Percentiles rank a stretch among this genome's conserved stretches.
These are phyloP conservation scores for Brachypodius melanocephalos DNA, from an alignment of 2,113 vertebrate genomes.

Conservation along the genomic window DNA sequence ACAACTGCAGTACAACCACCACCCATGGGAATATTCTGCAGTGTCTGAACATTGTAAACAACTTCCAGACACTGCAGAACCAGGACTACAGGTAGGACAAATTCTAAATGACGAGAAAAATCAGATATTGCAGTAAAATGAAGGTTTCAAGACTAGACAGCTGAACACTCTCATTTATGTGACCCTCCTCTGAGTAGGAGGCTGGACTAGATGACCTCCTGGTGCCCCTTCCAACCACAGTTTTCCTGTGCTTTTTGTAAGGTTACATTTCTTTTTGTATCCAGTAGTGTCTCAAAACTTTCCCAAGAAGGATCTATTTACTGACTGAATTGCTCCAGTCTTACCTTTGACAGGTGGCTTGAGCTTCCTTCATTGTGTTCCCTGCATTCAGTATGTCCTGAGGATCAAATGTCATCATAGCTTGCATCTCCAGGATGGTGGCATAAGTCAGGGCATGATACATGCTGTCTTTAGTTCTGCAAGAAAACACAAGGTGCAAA, in stretches of 20 bases:
- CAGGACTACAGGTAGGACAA: neutral
- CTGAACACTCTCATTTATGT: neutral
- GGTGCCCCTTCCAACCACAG: neutral
- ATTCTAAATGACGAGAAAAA: neutral
- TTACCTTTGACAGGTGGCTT: slow-evolving; percentile 89
- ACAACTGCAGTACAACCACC: neutral
- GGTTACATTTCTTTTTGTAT: neutral
- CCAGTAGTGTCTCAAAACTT: neutral
- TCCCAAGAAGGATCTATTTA: neutral
- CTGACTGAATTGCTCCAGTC: neutral
- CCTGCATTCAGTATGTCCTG: slow-evolving; percentile 89
- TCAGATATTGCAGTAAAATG: neutral
- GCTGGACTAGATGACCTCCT: neutral
- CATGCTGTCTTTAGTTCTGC: slow-evolving; percentile 94
- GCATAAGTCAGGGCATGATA: slow-evolving; percentile 94
- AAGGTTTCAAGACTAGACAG: neutral
- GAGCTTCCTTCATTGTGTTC: slow-evolving; percentile 95
- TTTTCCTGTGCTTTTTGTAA: neutral
- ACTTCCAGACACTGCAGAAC: neutral
- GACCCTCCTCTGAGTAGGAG: neutral
- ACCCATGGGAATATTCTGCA: neutral
- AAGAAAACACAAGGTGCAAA: neutral
- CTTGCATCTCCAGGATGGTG: slow-evolving; percentile 97
- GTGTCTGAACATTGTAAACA: neutral
- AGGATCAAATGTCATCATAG: slow-evolving; percentile 98